phyloP scores from a whole-genome alignment of 2,888 invertebrate species.

The Diplolepis rosae region DNA sequence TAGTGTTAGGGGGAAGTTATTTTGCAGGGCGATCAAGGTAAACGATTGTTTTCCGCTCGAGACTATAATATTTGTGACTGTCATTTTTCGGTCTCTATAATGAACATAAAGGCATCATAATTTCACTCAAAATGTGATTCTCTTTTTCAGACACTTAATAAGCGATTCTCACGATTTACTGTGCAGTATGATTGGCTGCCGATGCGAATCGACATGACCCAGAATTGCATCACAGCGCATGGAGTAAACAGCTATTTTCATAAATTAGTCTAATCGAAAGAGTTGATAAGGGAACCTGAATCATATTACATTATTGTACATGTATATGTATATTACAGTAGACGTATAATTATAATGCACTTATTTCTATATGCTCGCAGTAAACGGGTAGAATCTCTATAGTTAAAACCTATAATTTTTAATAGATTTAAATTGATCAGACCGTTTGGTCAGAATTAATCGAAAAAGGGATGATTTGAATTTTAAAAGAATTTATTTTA shows the following conservation, averaged over 20 bases:
- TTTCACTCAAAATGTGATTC: neutral
- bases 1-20: neutral
- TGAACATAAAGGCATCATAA: neutral
- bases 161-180: neutral
- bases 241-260: constrained; percentile 31
- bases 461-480: too few species aligned
- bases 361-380: too few species aligned
- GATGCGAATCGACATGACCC: constrained; percentile 7
- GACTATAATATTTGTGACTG: neutral
- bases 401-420: too few species aligned
- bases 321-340: too few species aligned
- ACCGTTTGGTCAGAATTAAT: too few species aligned
- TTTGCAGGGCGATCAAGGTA: constrained; percentile 5
- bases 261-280: neutral
- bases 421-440: too few species aligned
- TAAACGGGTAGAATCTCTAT: too few species aligned
- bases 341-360: neutral
- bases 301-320: constrained; percentile 36
- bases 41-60: neutral
- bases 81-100: neutral
- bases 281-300: constrained; percentile 45
- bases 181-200: neutral
- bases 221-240: constrained; percentile 30
- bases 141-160: neutral
- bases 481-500: too few species aligned